phyloP scores from a whole-genome alignment of 2,113 vertebrate species.

The Psilopsiagon aurifrons region DNA sequence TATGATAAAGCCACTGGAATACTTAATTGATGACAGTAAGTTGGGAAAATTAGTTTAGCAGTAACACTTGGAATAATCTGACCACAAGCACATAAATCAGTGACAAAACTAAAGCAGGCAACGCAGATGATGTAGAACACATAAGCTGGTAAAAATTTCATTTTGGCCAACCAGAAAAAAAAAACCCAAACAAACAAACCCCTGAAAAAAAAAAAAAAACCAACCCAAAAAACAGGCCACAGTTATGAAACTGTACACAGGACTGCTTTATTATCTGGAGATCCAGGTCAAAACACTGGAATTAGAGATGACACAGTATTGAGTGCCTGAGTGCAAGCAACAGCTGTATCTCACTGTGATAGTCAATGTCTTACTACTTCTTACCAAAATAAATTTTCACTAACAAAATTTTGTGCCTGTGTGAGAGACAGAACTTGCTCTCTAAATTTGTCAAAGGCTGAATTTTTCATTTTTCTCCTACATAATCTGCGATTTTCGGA shows the following conservation, averaged over 20 bases:
- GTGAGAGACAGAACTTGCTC: not conserved
- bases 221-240: not conserved
- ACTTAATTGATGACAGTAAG: not conserved
- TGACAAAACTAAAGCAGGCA: not conserved
- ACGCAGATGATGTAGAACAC: not conserved
- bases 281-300: not conserved
- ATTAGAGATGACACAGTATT: not conserved
- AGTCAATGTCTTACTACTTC: not conserved
- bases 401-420: not conserved
- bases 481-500: not conserved
- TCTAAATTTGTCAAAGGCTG: not conserved
- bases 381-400: not conserved
- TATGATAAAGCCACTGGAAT: not conserved
- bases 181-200: not conserved
- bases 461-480: constrained; percentile 1
- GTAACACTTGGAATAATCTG: not conserved
- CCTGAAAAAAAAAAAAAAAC: not conserved
- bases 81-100: not conserved
- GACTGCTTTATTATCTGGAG: not conserved
- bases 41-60: not conserved
- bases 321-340: not conserved
- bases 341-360: not conserved
- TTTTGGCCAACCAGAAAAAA: not conserved
- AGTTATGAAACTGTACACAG: not conserved
- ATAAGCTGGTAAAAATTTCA: not conserved